Evolutionary conservation across 53 echinoderm and acorn worm genomes (phyloP), one percentile per base, ranked within the genome.

Genomic region (Holothuria leucospilota): DNA sequence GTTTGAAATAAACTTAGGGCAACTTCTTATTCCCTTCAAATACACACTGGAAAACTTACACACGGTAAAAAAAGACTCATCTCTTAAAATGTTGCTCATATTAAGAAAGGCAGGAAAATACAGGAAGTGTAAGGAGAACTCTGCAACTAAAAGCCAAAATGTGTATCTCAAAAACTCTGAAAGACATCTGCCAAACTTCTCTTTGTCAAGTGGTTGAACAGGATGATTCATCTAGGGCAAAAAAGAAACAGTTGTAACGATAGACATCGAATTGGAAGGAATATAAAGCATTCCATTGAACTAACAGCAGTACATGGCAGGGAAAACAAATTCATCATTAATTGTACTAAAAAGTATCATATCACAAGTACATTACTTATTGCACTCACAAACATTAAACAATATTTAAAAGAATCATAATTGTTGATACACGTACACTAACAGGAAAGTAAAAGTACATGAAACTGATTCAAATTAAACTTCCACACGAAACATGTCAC

Each of bases 81-180:
- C 72, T 72, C 13, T 30, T 72, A 72, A 42, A 20, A 72, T 72
- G 39, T 39, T 46, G 39, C 18, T 72, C 23, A 20, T 72, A 11
- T 46, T 11, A 38, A 46, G 40, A 3, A 96, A 92, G 14, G 96
- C 90, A 38, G 94, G 84, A 70, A 96, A 94, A 81, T 96, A 96
- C 20, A 96, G 71, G 66, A 94, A 96, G 62, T 96, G 96, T 11
- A 96, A 71, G 8, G 58, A 85, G 0, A 90, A 16, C 38, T 96
- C 96, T 15, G 77, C 62, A 59, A 94, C 92, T 56, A 94, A 20
- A 28, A 61, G 68, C 92, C 92, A 94, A 79, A 96, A 88, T 51
- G 89, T 39, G 51, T 94, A 94, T 25, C 91, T 86, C 0, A 52
- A 18, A 20, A 92, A 62, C 86, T 94, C 94, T 15, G 72, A 39